Conservation (phyloP, 2,888 invertebrate genomes). For the Spilosoma lubricipeda region DNA sequence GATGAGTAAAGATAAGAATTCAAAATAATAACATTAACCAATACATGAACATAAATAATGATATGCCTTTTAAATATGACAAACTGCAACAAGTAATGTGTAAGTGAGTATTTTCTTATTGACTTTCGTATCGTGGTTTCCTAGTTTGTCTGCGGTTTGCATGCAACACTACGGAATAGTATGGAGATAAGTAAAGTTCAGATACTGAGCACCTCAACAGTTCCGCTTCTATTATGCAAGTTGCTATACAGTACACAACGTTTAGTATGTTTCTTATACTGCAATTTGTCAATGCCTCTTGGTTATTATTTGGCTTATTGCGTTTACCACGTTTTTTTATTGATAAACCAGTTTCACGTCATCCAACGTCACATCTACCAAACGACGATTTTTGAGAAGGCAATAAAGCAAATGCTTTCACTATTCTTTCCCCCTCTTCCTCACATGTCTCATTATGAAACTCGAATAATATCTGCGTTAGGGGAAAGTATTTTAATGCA, state of each 20-base stretch:
- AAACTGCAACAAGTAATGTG: neutral
- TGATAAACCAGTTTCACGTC: neutral
- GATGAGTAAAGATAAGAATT: too few relatives aligned
- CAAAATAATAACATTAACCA: neutral
- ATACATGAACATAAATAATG: neutral
- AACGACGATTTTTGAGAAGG: conserved; percentile 53
- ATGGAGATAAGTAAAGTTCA: conserved; percentile 25
- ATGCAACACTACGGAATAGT: conserved; percentile 16
- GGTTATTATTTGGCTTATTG: neutral
- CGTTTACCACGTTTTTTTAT: neutral
- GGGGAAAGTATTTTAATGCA: conserved; percentile 70
- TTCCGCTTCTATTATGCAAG: conserved; percentile 45
- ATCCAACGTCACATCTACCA: conserved; percentile 27
- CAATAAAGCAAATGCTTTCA: conserved; percentile 63
- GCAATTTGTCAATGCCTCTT: neutral
- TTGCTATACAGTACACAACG: conserved; percentile 22
- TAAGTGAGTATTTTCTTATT: neutral
- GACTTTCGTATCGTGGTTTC: conserved; percentile 45
- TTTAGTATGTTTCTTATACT: conserved; percentile 38
- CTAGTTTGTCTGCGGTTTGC: conserved; percentile 37
- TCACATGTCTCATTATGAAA: conserved; percentile 64
- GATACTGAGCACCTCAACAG: conserved; percentile 18
- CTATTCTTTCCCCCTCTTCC: conserved; percentile 53
- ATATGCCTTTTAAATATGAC: neutral
- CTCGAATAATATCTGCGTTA: conserved; percentile 64